Evolutionary conservation across 2,888 invertebrate species (phyloP), one percentile per base, ranked within the genome.

Genomic region (Apamea epomidion): DNA sequence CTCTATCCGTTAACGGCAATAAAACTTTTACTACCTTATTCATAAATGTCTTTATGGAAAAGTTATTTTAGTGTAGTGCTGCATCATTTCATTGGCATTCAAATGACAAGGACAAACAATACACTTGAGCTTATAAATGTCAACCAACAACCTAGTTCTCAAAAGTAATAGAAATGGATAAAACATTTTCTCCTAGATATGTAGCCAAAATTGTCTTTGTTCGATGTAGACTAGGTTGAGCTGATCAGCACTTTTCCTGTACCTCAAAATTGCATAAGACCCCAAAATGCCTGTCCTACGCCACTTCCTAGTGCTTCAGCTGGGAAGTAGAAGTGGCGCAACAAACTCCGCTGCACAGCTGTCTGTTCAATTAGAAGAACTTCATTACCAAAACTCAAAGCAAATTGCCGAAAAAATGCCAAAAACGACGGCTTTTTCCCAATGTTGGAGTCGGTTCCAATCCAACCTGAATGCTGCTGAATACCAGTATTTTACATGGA

Each of bases 31-130:
- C 78, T 58, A 25, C 37, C 18, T 48, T 29, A 16, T 48, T 42
- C 48, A 67, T 80, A 65, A 16, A 37, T 48, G 21, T 48, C 10
- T 58, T 58, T 77, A 75, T 29, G 32, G 29, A 37, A 83, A 65
- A 21, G 16, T 18, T 77, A 65, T 58, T 65, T 37, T 7, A 76
- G 12, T 37, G 12, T 65, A 83, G 37, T 76, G 58, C 37, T 62
- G 8, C 14, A 18, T 42, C n/a, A 65, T 14, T 58, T 76, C 37
- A 37, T 76, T 83, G 83, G 8, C 14, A 76, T 83, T 83, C 64
- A 76, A 80, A 64, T 80, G 76, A 65, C 32, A 82, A 51, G 48
- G 82, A 62, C 32, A 21, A 14, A 32, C 25, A 79, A 76, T 77
- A 42, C 29, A 51, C 51, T 77, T 78, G 4, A 25, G 62, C 8